Conservation (phyloP, 2,113 vertebrate genomes). For the Phocoena sinus region DNA sequence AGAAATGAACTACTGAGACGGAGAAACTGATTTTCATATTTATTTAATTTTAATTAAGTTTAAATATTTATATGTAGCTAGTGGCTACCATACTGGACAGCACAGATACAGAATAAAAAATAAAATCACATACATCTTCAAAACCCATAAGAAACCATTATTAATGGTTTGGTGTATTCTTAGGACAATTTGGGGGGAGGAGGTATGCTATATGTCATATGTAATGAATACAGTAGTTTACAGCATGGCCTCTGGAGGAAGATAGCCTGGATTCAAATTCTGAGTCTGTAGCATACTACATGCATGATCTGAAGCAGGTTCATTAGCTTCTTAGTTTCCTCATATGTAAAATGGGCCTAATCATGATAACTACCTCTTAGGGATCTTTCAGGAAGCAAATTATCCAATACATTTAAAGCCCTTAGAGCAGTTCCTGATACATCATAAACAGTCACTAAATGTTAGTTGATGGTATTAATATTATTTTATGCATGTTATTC, state of each 20-base stretch:
- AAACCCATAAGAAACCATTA: conserved; percentile 1
- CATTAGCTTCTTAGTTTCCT: not conserved
- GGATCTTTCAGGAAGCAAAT: not conserved
- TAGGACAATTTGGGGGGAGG: not conserved
- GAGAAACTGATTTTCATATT: not conserved
- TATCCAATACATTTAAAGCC: not conserved
- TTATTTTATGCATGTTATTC: not conserved
- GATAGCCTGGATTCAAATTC: not conserved
- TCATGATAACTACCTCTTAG: not conserved
- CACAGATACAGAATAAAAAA: not conserved
- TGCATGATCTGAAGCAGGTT: not conserved
- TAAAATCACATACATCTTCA: not conserved
- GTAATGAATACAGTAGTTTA: not conserved
- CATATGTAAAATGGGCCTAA: not conserved
- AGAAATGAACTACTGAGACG: not conserved
- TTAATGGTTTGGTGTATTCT: not conserved
- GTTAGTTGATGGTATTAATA: not conserved
- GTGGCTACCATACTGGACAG: not conserved
- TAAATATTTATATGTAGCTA: not conserved
- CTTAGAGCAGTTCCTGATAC: not conserved
- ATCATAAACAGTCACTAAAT: not conserved
- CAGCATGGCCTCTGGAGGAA: not conserved
- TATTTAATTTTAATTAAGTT: conserved; percentile 50
- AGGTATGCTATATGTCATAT: not conserved
- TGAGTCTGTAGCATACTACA: not conserved